phyloP scores from a whole-genome alignment of 2,797 vertebrate genomes.

The Cichlasoma orientale region DNA sequence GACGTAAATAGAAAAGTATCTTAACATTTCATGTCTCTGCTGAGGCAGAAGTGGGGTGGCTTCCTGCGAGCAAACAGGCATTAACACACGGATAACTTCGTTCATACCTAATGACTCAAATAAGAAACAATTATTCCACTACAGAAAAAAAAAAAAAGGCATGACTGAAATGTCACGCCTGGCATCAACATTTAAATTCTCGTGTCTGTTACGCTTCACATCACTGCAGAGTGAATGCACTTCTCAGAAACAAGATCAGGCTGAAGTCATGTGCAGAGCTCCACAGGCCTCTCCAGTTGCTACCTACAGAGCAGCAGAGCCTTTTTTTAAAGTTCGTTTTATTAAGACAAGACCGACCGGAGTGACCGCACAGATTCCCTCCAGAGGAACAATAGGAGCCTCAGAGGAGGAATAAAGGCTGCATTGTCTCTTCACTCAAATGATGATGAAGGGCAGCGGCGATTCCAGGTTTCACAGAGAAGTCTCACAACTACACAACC shows the following conservation, averaged over 20 bases:
- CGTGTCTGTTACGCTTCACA: slow-evolving; percentile 25
- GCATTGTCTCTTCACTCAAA: slow-evolving; percentile 34
- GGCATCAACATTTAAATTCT: slow-evolving; percentile 46
- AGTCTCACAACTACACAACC: slow-evolving; percentile 34
- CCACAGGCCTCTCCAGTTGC: slow-evolving; percentile 2
- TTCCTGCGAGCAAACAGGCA: slow-evolving; percentile 15
- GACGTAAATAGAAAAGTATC: neutral
- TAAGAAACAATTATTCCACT: slow-evolving; percentile 30
- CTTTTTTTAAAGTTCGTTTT: neutral
- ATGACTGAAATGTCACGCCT: slow-evolving; percentile 23
- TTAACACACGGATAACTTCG: slow-evolving; percentile 23
- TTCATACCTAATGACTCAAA: slow-evolving; percentile 22
- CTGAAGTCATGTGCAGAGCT: slow-evolving; percentile 22
- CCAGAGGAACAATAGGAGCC: slow-evolving; percentile 40
- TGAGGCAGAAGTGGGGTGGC: slow-evolving; percentile 26
- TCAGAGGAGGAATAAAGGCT: slow-evolving; percentile 49
- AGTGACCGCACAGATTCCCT: slow-evolving; percentile 30
- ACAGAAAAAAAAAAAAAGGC: neutral
- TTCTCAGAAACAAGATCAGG: slow-evolving; percentile 24
- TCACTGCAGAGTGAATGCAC: slow-evolving; percentile 19
- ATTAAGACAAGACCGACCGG: neutral
- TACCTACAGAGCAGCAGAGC: slow-evolving; percentile 14
- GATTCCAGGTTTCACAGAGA: slow-evolving; percentile 52
- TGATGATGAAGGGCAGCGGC: slow-evolving; percentile 23
- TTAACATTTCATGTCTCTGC: neutral